phyloP scores from a whole-genome alignment of 2,888 invertebrate genomes.

The Parasteatoda lunata region DNA sequence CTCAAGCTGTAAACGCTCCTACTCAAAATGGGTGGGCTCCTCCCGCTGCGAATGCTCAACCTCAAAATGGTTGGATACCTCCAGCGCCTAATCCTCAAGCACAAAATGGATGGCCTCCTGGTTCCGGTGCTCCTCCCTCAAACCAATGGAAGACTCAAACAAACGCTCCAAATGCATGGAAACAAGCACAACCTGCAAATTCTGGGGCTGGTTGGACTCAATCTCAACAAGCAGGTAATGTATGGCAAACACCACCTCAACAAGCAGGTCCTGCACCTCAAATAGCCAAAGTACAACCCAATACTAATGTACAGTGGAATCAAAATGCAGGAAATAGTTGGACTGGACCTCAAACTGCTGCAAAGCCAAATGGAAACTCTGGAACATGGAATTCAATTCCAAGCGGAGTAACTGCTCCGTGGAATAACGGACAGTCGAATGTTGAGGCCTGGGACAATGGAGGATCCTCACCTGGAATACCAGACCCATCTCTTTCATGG shows the following conservation, averaged over 20 bases:
- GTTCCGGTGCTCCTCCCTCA: neutral
- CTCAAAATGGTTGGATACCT: slow-evolving; percentile 24
- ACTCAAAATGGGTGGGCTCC: neutral
- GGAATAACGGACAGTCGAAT: slow-evolving; percentile 22
- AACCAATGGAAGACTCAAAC: neutral
- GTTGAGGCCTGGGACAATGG: slow-evolving; percentile 14
- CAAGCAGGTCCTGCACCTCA: neutral
- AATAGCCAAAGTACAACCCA: neutral
- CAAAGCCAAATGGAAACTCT: neutral
- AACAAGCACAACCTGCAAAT: neutral
- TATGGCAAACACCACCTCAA: slow-evolving; percentile 17
- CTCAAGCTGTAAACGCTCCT: neutral
- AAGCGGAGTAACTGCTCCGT: neutral
- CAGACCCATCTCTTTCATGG: slow-evolving; percentile 43
- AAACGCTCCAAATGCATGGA: neutral
- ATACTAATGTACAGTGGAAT: slow-evolving; percentile 9
- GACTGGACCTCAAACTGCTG: slow-evolving; percentile 1
- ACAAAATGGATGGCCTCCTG: slow-evolving; percentile 25
- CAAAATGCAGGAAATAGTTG: slow-evolving; percentile 19
- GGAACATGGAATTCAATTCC: slow-evolving; percentile 29
- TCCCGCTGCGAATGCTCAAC: slow-evolving; percentile 12
- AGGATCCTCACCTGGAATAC: neutral
- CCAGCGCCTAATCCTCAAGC: slow-evolving; percentile 1
- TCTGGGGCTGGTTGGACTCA: slow-evolving; percentile 6
- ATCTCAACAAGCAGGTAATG: neutral